Percentiles rank a stretch among this genome's conserved stretches.
These are phyloP conservation scores for Nematolebias whitei DNA, from an alignment of 2,113 vertebrate species.

Conservation along the genomic window DNA sequence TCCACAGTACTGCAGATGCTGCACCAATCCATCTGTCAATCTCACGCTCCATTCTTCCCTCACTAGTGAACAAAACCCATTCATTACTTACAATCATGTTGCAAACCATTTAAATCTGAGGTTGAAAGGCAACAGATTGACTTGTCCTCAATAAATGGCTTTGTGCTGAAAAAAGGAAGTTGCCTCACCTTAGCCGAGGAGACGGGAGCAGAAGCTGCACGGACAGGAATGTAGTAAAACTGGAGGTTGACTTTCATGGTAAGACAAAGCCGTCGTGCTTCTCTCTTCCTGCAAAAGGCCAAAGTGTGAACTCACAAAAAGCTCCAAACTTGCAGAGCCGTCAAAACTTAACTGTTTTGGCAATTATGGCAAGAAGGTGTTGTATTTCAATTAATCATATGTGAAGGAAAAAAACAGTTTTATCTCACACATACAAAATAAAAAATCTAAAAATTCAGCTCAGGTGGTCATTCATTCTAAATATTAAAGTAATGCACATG, in stretches of 20 bases:
- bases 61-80: too few species aligned
- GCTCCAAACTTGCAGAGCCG: too few species aligned
- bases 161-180: constrained; percentile 19
- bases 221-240: constrained; percentile 91
- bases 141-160: neutral
- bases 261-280: constrained; percentile 85
- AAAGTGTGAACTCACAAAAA: constrained; percentile 24
- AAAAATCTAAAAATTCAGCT: neutral
- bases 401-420: neutral
- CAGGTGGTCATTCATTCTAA: neutral
- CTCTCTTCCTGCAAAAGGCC: constrained; percentile 84
- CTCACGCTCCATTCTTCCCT: too few species aligned
- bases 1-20: too few species aligned
- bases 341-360: neutral
- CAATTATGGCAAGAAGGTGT: neutral
- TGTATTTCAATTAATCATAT: neutral
- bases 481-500: neutral
- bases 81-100: too few species aligned
- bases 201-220: constrained; percentile 9
- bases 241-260: constrained; percentile 88
- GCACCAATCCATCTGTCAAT: too few species aligned
- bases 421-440: neutral
- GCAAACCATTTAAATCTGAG: too few species aligned
- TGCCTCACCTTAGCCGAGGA: constrained; percentile 65
- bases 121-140: too few species aligned